Evolutionary conservation across 2,113 vertebrate species (phyloP).

Genomic region (Poeciliopsis retropinna): DNA sequence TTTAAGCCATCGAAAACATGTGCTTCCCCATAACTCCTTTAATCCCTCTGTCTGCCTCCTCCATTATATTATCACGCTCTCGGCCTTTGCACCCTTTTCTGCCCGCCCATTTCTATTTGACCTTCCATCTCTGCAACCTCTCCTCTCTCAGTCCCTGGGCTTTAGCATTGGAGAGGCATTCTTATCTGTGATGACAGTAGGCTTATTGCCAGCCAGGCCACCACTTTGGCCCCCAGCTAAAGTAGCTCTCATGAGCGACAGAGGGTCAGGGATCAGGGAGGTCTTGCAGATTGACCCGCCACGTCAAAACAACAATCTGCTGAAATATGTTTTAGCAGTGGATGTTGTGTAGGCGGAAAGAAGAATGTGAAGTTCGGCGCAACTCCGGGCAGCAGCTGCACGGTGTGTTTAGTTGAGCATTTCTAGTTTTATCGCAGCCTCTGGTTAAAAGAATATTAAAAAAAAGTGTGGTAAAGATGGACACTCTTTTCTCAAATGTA

Average conservation of each 20-base stretch:
- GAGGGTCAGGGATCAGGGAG: conserved; percentile 47
- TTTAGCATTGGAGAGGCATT: conserved; percentile 46
- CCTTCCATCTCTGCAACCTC: conserved; percentile 51
- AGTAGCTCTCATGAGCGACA: conserved; percentile 45
- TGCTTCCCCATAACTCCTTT: conserved; percentile 14
- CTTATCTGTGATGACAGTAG: conserved; percentile 67
- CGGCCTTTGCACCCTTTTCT: conserved; percentile 29
- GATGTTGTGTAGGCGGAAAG: conserved; percentile 10
- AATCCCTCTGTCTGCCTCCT: conserved; percentile 12
- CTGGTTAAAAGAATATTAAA: conserved; percentile 15
- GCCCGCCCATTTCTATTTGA: conserved; percentile 46
- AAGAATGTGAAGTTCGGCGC: conserved; percentile 12
- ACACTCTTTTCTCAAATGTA: conserved; percentile 24
- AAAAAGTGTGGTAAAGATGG: conserved; percentile 22
- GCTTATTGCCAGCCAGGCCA: conserved; percentile 57
- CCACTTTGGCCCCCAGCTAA: conserved; percentile 58
- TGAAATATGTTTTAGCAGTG: conserved; percentile 28
- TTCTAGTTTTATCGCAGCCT: conserved; percentile 18
- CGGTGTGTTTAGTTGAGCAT: conserved; percentile 9
- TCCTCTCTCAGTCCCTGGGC: conserved; percentile 41
- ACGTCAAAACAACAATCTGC: conserved; percentile 39
- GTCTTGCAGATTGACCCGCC: conserved; percentile 46
- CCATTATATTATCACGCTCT: conserved; percentile 33
- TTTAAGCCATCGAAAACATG: conserved; percentile 9
- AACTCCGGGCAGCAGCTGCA: conserved; percentile 6